Evolutionary conservation across 2,113 vertebrate genomes (phyloP).

Genomic region (Menura novaehollandiae): DNA sequence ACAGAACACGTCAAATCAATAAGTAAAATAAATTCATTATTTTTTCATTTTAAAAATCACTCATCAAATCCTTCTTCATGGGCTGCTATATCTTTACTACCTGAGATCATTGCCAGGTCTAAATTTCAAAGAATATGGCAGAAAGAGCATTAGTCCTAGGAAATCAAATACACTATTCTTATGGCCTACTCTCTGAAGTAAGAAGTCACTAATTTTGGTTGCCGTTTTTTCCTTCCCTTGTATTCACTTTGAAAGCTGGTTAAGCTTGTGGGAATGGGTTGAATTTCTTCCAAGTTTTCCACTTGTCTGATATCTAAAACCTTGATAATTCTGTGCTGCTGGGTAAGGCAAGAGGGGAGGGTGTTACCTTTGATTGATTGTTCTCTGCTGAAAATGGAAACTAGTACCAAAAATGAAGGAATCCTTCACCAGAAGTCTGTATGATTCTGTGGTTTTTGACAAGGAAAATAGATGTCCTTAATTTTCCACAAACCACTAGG

Average conservation of each 20-base stretch:
- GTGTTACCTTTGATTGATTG: background rate
- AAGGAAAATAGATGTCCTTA: background rate
- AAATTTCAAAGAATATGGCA: background rate
- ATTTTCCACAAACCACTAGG: constrained; percentile 34
- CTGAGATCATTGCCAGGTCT: background rate
- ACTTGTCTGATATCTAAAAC: background rate
- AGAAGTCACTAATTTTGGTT: background rate
- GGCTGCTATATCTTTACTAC: background rate
- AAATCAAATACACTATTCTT: background rate
- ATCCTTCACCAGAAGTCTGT: background rate
- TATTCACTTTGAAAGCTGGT: background rate
- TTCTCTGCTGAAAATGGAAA: background rate
- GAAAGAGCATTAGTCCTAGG: background rate
- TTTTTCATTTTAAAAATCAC: background rate
- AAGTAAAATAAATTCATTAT: background rate
- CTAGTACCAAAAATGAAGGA: background rate
- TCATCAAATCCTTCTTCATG: background rate
- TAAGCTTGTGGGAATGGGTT: background rate
- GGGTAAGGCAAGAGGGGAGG: background rate
- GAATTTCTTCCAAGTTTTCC: background rate
- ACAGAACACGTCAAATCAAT: background rate
- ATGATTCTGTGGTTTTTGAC: background rate
- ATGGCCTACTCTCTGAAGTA: background rate
- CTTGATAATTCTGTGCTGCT: background rate
- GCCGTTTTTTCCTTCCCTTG: background rate